Evolutionary conservation across 2,113 vertebrate species (phyloP).

Genomic region (Anarhynchus alexandrinus): DNA sequence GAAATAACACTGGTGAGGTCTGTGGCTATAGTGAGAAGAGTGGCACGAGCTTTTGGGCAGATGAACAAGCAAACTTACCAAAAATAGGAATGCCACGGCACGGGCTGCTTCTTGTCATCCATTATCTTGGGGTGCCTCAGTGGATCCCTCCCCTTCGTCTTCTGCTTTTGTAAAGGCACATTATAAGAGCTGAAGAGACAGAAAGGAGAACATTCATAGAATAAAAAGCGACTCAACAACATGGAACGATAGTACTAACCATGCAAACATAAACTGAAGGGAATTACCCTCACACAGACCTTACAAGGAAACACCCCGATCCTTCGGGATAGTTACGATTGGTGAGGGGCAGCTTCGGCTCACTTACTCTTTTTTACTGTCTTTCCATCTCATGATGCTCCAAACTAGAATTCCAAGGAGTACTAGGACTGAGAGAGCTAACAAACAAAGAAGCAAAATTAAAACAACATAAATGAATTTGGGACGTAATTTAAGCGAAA

Average conservation of each 20-base stretch:
- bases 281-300: too few relatives aligned
- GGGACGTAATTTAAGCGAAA: neutral
- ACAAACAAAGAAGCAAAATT: neutral
- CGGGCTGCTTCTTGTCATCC: neutral
- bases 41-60: neutral
- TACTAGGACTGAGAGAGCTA: neutral
- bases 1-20: neutral
- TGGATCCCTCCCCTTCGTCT: neutral
- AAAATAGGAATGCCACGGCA: neutral
- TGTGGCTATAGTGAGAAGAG: rapidly evolving
- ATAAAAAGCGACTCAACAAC: neutral
- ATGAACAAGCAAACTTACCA: neutral
- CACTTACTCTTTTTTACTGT: neutral
- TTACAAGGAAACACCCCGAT: neutral
- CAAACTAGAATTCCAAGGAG: neutral
- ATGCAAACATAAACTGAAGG: neutral
- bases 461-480: neutral
- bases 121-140: rapidly evolving
- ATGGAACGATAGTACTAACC: rapidly evolving
- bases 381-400: neutral
- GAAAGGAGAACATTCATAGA: neutral
- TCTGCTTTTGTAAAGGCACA: rapidly evolving
- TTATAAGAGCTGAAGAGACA: neutral
- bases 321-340: neutral
- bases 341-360: neutral